These are phyloP conservation scores for Oxystoma pomonae DNA, from an alignment of 2,888 invertebrate species.

Conservation along the genomic window DNA sequence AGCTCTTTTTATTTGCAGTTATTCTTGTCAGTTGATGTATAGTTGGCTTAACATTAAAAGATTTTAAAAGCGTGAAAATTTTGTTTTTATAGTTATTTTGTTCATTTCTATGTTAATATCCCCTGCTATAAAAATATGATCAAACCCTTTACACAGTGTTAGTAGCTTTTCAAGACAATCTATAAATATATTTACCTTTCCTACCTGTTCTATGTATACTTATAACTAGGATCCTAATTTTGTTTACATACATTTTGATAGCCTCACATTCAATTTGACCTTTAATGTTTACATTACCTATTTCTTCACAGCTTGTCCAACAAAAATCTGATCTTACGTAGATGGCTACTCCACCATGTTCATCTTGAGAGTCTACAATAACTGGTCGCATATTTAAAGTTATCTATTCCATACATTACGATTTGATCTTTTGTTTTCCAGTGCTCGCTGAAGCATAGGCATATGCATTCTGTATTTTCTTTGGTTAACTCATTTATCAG, in stretches of 20 bases:
- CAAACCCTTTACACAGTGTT: neutral
- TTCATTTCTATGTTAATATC: neutral
- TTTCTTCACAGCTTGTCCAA: neutral
- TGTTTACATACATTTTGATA: neutral
- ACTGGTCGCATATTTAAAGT: neutral
- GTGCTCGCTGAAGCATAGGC: neutral
- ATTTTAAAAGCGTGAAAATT: too few relatives aligned
- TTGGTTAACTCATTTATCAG: neutral
- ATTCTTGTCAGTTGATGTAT: neutral
- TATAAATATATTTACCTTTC: neutral
- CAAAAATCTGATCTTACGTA: neutral
- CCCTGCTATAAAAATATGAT: neutral
- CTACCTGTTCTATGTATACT: neutral
- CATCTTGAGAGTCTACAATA: neutral
- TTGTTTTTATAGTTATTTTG: too few relatives aligned
- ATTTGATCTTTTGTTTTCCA: neutral
- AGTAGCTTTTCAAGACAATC: neutral
- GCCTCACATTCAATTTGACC: neutral
- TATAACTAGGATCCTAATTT: neutral
- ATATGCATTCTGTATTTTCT: neutral
- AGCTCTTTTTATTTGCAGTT: neutral
- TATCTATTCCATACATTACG: neutral
- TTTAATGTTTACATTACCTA: neutral
- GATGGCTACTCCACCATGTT: neutral
- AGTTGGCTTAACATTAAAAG: neutral